Evolutionary conservation across 2,797 vertebrate species (phyloP).

Genomic region (Platalea minor): DNA sequence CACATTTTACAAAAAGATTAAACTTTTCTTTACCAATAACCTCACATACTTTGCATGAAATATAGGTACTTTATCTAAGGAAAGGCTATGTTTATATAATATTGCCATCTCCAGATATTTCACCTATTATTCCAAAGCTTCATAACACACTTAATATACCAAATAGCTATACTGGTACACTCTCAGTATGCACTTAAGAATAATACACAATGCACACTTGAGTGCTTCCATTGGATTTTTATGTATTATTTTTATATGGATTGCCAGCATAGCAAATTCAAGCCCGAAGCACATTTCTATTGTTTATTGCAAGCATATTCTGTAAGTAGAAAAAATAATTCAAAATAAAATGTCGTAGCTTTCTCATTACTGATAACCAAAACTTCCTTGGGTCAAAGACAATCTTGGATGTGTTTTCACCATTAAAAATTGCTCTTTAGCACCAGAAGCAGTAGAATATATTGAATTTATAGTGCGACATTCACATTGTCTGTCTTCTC

Average conservation of each 20-base stretch:
- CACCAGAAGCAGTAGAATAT: slow-evolving; percentile 57
- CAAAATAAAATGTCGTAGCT: not conserved
- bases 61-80: not conserved
- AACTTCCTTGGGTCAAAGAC: slow-evolving; percentile 12
- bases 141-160: not conserved
- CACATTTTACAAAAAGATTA: not conserved
- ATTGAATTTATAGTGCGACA: slow-evolving; percentile 58
- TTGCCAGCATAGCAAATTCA: slow-evolving; percentile 17
- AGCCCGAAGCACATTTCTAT: slow-evolving; percentile 8
- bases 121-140: not conserved
- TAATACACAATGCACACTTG: not conserved
- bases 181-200: not conserved
- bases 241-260: not conserved
- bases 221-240: slow-evolving; percentile 4
- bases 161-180: not conserved
- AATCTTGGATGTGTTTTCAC: not conserved
- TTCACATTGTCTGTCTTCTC: slow-evolving; percentile 66
- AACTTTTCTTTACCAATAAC: not conserved
- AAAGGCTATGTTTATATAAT: not conserved
- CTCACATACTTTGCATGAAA: not conserved
- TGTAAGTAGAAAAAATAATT: not conserved
- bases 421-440: slow-evolving; percentile 48
- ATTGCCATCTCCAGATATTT: not conserved
- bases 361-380: slow-evolving; percentile 12
- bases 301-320: not conserved